Evolutionary conservation across 1,140 invertebrate genomes (phyloP).

Genomic region (Tachypleus tridentatus): DNA sequence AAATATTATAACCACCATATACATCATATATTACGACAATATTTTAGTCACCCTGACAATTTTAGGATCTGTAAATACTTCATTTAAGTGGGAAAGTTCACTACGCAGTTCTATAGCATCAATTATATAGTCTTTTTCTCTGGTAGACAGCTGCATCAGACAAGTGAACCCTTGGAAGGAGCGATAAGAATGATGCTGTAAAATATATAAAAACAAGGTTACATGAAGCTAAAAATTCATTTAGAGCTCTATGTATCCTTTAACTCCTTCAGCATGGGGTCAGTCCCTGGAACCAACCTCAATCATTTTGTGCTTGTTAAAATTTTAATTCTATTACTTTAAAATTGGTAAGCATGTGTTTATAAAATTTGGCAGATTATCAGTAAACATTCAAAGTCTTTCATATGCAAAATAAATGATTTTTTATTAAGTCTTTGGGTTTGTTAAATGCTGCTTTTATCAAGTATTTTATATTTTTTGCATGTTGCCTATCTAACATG

Average conservation of each 20-base stretch:
- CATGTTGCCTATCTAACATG: too few species aligned
- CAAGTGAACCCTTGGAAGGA: conserved; percentile 63
- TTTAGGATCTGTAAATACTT: conserved; percentile 79
- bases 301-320: background rate
- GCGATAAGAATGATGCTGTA: conserved; percentile 65
- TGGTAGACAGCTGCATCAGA: conserved; percentile 76
- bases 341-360: too few species aligned
- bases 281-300: background rate
- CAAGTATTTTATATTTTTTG: too few species aligned
- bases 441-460: too few species aligned
- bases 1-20: too few species aligned
- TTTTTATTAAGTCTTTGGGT: too few species aligned
- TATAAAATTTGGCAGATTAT: too few species aligned
- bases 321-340: background rate
- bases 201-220: conserved; percentile 14
- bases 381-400: too few species aligned
- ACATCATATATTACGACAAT: too few species aligned
- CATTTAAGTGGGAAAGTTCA: conserved; percentile 72
- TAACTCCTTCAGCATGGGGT: conserved; percentile 46
- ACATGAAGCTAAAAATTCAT: conserved; percentile 7
- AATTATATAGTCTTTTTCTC: conserved; percentile 74
- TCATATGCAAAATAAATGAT: too few species aligned
- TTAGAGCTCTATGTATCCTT: conserved; percentile 67
- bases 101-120: conserved; percentile 73
- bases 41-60: conserved; percentile 62